These are phyloP conservation scores for Diaphora mendica DNA, from an alignment of 2,888 invertebrate genomes.

Conservation along the genomic window DNA sequence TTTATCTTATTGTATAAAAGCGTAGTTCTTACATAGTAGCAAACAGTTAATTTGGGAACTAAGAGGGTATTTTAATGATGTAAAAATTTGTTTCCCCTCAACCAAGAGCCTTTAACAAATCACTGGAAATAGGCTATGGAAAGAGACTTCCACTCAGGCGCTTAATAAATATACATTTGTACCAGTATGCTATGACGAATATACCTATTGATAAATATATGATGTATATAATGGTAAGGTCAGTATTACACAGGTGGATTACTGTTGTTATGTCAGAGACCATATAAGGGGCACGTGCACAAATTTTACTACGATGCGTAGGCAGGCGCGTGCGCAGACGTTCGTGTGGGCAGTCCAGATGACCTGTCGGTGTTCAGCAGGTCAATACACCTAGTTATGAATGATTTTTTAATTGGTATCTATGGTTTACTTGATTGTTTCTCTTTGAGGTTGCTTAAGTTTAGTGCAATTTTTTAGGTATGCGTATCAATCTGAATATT, in stretches of 20 bases:
- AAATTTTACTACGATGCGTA: conserved; percentile 50
- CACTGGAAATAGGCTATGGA: not conserved
- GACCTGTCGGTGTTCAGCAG: not conserved
- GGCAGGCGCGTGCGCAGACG: conserved; percentile 20
- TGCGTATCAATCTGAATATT: not conserved
- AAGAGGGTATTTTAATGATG: no score
- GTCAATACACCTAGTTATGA: not conserved
- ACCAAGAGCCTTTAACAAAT: no score
- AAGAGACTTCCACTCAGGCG: not conserved
- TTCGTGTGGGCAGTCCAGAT: conserved; percentile 18
- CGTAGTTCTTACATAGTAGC: no score
- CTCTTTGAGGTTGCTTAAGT: rapidly evolving
- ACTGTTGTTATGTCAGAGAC: conserved; percentile 42
- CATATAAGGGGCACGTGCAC: conserved; percentile 47
- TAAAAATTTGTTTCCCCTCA: not conserved
- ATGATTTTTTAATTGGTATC: not conserved
- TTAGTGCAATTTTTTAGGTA: not conserved
- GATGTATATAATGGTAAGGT: conserved; percentile 2
- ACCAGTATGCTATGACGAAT: not conserved
- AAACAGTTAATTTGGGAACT: no score
- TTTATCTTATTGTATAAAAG: no score
- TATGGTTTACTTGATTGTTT: not conserved
- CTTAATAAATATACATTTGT: not conserved
- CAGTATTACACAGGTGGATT: conserved; percentile 18
- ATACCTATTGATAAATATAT: not conserved